phyloP scores from a whole-genome alignment of 2,113 vertebrate genomes.

The Lycaon pictus region DNA sequence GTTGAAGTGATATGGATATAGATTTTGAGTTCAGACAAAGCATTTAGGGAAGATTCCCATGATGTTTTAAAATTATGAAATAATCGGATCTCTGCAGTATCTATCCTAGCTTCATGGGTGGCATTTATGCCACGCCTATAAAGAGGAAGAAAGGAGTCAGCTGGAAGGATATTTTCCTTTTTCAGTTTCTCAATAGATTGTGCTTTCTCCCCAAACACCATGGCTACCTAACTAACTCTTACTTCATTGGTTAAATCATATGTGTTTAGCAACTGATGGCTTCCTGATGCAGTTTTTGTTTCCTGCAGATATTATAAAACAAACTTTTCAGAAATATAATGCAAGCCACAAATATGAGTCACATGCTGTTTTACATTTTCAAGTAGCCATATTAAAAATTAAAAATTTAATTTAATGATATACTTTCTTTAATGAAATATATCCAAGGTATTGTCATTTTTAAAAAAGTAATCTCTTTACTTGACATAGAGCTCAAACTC shows the following conservation, averaged over 20 bases:
- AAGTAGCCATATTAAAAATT: not conserved
- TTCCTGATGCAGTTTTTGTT: conserved; percentile 26
- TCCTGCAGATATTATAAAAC: not conserved
- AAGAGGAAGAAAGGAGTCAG: not conserved
- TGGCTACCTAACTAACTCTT: not conserved
- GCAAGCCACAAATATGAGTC: not conserved
- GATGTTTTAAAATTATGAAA: conserved; percentile 50
- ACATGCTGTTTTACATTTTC: not conserved
- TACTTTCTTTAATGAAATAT: conserved; percentile 8
- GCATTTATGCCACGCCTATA: not conserved
- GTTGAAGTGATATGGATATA: not conserved
- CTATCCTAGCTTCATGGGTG: not conserved
- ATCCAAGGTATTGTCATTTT: not conserved
- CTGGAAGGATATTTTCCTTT: not conserved
- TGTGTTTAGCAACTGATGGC: not conserved
- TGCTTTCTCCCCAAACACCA: not conserved
- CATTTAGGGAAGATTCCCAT: not conserved
- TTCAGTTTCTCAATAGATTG: not conserved
- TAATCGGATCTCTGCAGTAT: not conserved
- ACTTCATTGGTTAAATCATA: not conserved
- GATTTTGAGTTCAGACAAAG: conserved; percentile 40
- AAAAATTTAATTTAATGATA: conserved; percentile 20
- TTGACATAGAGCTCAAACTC: not conserved
- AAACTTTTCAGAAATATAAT: conserved; percentile 11
- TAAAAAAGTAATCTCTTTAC: no score